Evolutionary conservation across 2,797 vertebrate species (phyloP).

Genomic region (Enteromius afrohamiltoni): DNA sequence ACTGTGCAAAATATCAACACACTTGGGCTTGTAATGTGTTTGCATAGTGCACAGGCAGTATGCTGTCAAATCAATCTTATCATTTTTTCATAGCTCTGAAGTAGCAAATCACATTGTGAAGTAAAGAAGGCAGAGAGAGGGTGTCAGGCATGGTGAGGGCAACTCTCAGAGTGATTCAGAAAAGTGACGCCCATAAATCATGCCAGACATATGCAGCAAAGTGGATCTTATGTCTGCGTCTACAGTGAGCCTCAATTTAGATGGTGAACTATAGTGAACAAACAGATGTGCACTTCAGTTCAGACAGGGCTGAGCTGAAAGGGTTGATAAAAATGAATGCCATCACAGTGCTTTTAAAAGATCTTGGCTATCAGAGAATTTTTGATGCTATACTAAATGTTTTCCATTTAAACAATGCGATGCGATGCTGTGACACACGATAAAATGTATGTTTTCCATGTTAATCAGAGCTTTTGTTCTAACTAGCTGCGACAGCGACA

Average conservation of each 20-base stretch:
- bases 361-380: neutral
- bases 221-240: constrained; percentile 41
- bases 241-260: constrained; percentile 31
- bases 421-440: too few species aligned
- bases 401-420: too few species aligned
- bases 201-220: constrained; percentile 65
- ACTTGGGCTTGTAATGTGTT: constrained; percentile 9
- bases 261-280: constrained; percentile 36
- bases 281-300: constrained; percentile 40
- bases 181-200: constrained; percentile 72
- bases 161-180: constrained; percentile 17
- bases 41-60: neutral
- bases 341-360: neutral
- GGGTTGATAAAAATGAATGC: constrained; percentile 6
- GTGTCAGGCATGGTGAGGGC: constrained; percentile 19
- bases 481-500: too few species aligned
- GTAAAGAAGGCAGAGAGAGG: constrained; percentile 17
- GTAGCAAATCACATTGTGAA: constrained; percentile 44
- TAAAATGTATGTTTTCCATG: too few species aligned
- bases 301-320: constrained; percentile 1
- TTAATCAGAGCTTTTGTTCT: too few species aligned
- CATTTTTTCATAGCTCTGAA: constrained; percentile 47
- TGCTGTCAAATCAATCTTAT: constrained; percentile 28
- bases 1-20: constrained; percentile 55
- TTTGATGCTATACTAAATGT: neutral